A percentile compares a stretch with the other conserved stretches of the same genome.
phyloP scores from a whole-genome alignment of 2,113 vertebrate species.

The Hylia prasina region DNA sequence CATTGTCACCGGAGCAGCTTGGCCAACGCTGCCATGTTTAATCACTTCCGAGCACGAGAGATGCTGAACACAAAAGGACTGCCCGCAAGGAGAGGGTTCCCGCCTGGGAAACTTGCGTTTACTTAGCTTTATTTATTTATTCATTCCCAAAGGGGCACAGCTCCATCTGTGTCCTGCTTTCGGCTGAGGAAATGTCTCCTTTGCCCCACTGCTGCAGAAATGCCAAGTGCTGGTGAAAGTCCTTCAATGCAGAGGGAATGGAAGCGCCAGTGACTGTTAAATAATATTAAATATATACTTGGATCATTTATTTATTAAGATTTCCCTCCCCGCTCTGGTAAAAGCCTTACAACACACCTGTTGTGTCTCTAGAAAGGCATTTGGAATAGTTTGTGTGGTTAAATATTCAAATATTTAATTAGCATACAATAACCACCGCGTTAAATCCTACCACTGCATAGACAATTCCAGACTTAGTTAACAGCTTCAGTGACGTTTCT shows the following conservation, averaged over 20 bases:
- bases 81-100: not conserved
- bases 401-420: conserved; percentile 74
- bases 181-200: not conserved
- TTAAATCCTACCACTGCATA: conserved; percentile 40
- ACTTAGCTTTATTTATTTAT: conserved; percentile 56
- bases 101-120: conserved; percentile 12
- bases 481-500: not conserved
- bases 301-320: conserved; percentile 62
- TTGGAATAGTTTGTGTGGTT: conserved; percentile 63
- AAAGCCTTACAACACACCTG: conserved; percentile 30
- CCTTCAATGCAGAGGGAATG: conserved; percentile 21
- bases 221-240: not conserved
- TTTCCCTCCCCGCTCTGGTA: conserved; percentile 21
- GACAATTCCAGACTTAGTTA: conserved; percentile 49
- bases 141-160: not conserved
- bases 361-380: conserved; percentile 34
- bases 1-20: conserved; percentile 40
- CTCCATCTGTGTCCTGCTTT: not conserved
- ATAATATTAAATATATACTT: conserved; percentile 41
- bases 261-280: not conserved
- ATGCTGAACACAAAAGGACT: not conserved
- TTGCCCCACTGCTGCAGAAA: not conserved
- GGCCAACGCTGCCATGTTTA: conserved; percentile 59
- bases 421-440: conserved; percentile 56
- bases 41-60: conserved; percentile 24